These are phyloP conservation scores for Hoplias malabaricus DNA, from an alignment of 2,113 vertebrate species.

Conservation along the genomic window DNA sequence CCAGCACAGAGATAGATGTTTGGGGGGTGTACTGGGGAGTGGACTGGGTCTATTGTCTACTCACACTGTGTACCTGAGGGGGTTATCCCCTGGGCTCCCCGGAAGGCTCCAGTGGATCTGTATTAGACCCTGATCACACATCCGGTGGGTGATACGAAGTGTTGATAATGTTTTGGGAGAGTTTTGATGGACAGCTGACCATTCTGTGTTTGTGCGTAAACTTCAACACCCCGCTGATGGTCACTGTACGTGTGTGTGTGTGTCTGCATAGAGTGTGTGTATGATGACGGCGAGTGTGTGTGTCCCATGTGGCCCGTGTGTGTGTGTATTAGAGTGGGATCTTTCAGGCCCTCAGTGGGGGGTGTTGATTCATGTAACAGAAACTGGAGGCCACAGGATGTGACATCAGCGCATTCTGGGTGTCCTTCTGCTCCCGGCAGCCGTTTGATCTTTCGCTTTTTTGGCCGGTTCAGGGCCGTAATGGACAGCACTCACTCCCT, in stretches of 20 bases:
- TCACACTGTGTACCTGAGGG: too few relatives aligned
- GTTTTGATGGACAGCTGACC: background rate
- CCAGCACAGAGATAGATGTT: too few relatives aligned
- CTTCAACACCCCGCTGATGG: conserved; percentile 22
- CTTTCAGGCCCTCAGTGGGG: conserved; percentile 67
- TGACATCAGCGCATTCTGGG: conserved; percentile 71
- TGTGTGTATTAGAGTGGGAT: conserved; percentile 52
- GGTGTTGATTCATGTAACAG: conserved; percentile 75
- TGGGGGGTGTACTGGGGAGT: too few relatives aligned
- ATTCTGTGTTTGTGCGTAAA: conserved; percentile 23
- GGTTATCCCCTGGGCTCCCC: too few relatives aligned
- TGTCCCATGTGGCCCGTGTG: background rate
- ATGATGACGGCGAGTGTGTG: background rate
- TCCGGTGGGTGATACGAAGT: background rate
- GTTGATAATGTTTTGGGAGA: background rate
- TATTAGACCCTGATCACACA: background rate
- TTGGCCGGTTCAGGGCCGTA: conserved; percentile 65
- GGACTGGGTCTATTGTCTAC: too few relatives aligned
- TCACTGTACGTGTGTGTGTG: conserved; percentile 31
- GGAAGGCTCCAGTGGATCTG: background rate
- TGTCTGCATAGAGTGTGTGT: conserved; percentile 11
- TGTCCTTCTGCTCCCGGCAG: conserved; percentile 77
- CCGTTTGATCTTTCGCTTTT: conserved; percentile 80
- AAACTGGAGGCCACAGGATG: conserved; percentile 75
- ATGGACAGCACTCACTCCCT: conserved; percentile 70